Base-by-base conservation (phyloP, 2,113 vertebrate species). In the Periophthalmus modestus region DNA sequence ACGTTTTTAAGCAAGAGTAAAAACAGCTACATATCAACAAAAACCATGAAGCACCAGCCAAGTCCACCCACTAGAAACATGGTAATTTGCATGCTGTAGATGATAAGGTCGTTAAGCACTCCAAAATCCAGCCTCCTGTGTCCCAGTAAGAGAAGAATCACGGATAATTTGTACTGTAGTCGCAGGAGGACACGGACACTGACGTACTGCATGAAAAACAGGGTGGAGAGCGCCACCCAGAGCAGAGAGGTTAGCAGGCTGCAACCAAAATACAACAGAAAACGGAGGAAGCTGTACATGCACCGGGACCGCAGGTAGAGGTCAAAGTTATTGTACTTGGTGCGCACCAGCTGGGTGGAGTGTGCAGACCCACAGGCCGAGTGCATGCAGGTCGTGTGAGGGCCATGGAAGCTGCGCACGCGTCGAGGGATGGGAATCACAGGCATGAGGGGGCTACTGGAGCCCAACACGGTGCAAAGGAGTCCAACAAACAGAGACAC, bases 1-100 rank as follows among this genome's bases (percentile, higher is more conserved):
- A 69, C 69, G 16, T 66, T 58, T 68, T 52, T 72, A 10, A 52
- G 23, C 28, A 11, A 5, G 19, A 18, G 16, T 71, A 43, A 50
- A 57, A 58, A 24, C n/a, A 46, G 80, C 80, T 93, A 99, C 97
- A 99, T 98, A 90, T 98, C 97, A 89, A 98, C 96, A 81, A 99
- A 99, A 34, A 98, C 97, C 97, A 99, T 97, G 89, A 99, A 98
- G 89, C 97, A 99, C 97, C 96, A 99, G 50, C 97, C 97, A 68
- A 99, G 93, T 10, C 97, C 97, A 6, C 97, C 97, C 33, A 98
- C 96, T 81, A 99, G 94, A 88, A 98, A 96, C 97, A 98, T 95
- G 82, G 97, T 99, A 74, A 98, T 96, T 54, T 97, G 97, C 84
- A 98, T 97, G 74, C 95, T 96, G 57, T 96, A 96, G 89, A 98